Base-by-base conservation (phyloP, 2,797 vertebrate species). In the Steatocranus sp. region DNA sequence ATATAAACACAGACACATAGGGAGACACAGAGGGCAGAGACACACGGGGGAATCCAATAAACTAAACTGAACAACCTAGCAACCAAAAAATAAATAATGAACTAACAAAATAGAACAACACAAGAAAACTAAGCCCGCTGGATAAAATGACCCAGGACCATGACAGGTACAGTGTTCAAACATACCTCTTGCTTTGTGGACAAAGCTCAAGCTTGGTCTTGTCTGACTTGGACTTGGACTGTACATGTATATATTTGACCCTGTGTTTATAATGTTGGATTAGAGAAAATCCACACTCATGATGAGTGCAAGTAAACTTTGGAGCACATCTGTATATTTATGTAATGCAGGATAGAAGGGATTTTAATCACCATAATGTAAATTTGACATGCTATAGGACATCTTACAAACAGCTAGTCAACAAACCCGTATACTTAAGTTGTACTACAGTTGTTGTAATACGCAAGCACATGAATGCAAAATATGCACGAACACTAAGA, bases 51-150 rank as follows among this genome's bases (percentile, higher is more conserved):
- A 0, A 53, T 53, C 51, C 0, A 53, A 53, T 25, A 27, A 27
- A 27, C 0, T 0, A 53, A 25, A 25, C 11, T 0, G 4, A 53
- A 53, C 23, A 0, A 53, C 12, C 23, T 14, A 1, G 12, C 11
- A 53, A 27, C 51, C 51, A 27, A 27, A 5, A 27, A 54, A 54
- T 0, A 54, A 54, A 54, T 27, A 54, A 54, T 17, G 23, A 54
- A 53, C 20, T 53, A 53, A 54, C 51, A 54, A 54, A 54, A 54
- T 54, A 54, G 0, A 54, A 0, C 25, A 30, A 30, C 53, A 54
- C 25, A 54, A 54, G 53, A 6, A 54, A 30, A 54, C 53, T 54
- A 30, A 54, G 3, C 17, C 9, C 0, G 8, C 0, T 54, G 23
- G 27, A 4, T 27, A 27, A 5, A 27, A 27, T 27, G n/a, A 27